A percentile compares a stretch with the other conserved stretches of the same genome.
Conservation (phyloP, 2,113 vertebrate genomes). For the Nipponia nippon region DNA sequence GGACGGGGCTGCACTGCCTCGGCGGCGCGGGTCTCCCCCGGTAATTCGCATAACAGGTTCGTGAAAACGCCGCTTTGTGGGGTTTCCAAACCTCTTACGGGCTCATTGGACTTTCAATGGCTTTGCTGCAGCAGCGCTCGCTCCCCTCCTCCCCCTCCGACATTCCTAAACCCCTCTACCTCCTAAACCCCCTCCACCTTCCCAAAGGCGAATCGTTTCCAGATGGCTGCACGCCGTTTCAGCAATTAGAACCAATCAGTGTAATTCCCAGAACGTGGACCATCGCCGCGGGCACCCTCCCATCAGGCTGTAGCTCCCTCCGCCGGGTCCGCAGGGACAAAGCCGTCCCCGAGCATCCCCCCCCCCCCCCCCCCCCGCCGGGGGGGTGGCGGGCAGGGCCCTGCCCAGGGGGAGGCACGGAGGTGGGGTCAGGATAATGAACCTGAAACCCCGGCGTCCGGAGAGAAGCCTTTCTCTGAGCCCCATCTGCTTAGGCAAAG, state of each 20-base stretch:
- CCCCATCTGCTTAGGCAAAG: neutral
- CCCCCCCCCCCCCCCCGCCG: neutral
- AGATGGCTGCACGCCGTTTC: neutral
- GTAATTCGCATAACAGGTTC: no score
- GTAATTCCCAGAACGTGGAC: neutral
- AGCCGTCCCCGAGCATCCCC: neutral
- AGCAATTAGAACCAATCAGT: neutral
- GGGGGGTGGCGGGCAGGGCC: neutral
- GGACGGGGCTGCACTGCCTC: neutral
- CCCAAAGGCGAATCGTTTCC: neutral
- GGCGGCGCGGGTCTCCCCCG: no score
- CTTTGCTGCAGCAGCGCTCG: neutral
- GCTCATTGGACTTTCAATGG: neutral
- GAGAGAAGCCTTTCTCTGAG: neutral
- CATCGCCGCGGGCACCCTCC: neutral
- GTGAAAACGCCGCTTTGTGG: neutral
- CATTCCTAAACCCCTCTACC: neutral
- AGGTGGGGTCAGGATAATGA: conserved; percentile 11
- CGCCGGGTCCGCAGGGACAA: neutral
- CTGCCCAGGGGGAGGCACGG: conserved; percentile 12
- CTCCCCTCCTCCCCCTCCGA: neutral
- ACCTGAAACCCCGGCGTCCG: neutral
- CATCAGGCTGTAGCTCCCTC: neutral
- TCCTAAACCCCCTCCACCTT: neutral
- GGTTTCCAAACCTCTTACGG: neutral